Evolutionary conservation across 2,113 vertebrate species (phyloP), one percentile per base, ranked within the genome.

Genomic region (Collichthys lucidus): DNA sequence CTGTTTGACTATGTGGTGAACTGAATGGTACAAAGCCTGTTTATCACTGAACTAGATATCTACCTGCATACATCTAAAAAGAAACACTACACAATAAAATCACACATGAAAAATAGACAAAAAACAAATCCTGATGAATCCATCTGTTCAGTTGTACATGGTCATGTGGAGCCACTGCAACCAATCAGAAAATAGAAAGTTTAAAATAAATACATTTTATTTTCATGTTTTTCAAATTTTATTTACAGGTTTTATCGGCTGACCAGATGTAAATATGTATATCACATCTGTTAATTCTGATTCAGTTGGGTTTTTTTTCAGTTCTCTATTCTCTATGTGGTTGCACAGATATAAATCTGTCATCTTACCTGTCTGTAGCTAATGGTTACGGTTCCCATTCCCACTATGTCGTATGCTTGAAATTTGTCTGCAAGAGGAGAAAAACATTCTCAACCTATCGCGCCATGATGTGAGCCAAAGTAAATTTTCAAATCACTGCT

Each of bases 91-190:
- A 64, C 29, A 17, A 29, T 35, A 16, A 35, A 64, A 42, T 16
- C 17, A 35, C 2, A 1, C 14, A n/a, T 16, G 0, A 20, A 35
- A 50, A 71, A 9, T 5, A 67, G 9, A 52, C 4, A 15, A 57
- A 4, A n/a, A 66, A 3, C 0, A 0, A 20, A 16, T 77, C 56
- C 56, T 9, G 72, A 44, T 15, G 69, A 53, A 59, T 49, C 2
- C 4, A 0, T 40, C 35, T 0, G 71, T 1, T 95, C 90, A 95
- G 93, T 92, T 95, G 93, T 95, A 95, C 92, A 95, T 91, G 57
- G 94, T 95, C 90, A 94, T 88, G 31, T 93, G 88, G 73, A 95
- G 93, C 92, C 94, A 95, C 94, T 95, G 88, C 15, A 92, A 90
- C 82, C 63, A 83, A 85, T 46, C 74, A 88, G 74, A 86, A 52